Evolutionary conservation across 1,140 invertebrate genomes (phyloP).

Genomic region (Zaprionus taronus): DNA sequence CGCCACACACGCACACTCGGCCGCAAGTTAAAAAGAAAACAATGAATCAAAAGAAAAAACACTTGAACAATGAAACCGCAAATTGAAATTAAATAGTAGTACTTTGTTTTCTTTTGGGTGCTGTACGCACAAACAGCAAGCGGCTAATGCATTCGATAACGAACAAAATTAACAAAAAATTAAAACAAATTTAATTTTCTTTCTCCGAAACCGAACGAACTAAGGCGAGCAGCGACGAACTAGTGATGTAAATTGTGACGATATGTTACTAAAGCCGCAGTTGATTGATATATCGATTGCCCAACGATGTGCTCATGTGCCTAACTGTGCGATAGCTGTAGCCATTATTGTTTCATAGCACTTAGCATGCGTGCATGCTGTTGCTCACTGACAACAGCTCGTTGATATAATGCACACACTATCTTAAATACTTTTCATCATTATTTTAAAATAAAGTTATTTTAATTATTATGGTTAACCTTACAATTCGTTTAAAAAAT

Average conservation of each 20-base stretch:
- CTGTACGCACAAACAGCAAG: constrained; percentile 17
- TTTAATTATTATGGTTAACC: no score
- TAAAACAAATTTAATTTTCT: constrained; percentile 49
- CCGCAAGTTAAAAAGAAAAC: constrained; percentile 34
- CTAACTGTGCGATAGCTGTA: background rate
- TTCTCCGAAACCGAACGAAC: constrained; percentile 47
- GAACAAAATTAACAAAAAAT: constrained; percentile 51
- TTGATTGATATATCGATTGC: constrained; percentile 11
- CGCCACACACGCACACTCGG: constrained; percentile 22
- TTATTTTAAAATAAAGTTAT: no score
- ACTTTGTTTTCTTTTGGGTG: constrained; percentile 12
- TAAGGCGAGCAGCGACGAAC: constrained; percentile 42
- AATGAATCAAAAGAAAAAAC: constrained; percentile 23
- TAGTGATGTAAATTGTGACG: constrained; percentile 23
- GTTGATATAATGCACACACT: no score
- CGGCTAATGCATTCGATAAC: constrained; percentile 31
- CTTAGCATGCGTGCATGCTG: background rate
- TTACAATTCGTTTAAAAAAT: no score
- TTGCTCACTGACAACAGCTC: constrained; percentile 9
- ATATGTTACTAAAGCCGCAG: background rate
- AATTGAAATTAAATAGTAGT: constrained; percentile 15
- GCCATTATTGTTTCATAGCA: background rate
- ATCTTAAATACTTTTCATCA: no score
- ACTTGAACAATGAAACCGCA: constrained; percentile 27
- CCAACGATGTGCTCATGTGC: no score